Evolutionary conservation across 2,113 vertebrate genomes (phyloP).

Genomic region (Drymodes brunneopygia): DNA sequence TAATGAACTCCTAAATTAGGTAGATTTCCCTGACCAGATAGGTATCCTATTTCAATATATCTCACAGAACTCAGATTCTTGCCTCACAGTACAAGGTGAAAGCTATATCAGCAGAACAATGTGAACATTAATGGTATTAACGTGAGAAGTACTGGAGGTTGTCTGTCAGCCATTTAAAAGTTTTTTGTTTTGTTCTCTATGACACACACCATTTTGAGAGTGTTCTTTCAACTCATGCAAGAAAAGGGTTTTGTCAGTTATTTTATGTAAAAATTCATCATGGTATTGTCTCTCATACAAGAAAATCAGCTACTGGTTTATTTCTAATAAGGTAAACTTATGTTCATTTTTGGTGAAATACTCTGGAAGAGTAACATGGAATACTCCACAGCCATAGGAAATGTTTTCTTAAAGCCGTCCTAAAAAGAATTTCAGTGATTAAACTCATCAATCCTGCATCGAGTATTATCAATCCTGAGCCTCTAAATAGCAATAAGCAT

Average conservation of each 20-base stretch:
- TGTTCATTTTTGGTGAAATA: not conserved
- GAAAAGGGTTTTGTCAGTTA: not conserved
- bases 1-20: not conserved
- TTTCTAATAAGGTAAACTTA: not conserved
- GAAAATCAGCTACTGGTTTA: not conserved
- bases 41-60: not conserved
- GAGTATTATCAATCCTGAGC: not conserved
- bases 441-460: not conserved
- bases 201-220: not conserved
- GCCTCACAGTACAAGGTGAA: not conserved
- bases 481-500: not conserved
- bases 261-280: not conserved
- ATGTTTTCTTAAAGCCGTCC: not conserved
- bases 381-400: not conserved
- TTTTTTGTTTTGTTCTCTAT: not conserved
- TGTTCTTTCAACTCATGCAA: not conserved
- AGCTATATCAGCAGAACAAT: not conserved
- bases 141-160: not conserved
- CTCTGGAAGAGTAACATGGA: not conserved
- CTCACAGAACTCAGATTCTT: not conserved
- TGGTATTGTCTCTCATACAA: not conserved
- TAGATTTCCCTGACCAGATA: not conserved
- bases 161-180: not conserved
- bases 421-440: not conserved
- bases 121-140: not conserved